Conservation (phyloP, 2,113 vertebrate species). For the Burhinus bistriatus region DNA sequence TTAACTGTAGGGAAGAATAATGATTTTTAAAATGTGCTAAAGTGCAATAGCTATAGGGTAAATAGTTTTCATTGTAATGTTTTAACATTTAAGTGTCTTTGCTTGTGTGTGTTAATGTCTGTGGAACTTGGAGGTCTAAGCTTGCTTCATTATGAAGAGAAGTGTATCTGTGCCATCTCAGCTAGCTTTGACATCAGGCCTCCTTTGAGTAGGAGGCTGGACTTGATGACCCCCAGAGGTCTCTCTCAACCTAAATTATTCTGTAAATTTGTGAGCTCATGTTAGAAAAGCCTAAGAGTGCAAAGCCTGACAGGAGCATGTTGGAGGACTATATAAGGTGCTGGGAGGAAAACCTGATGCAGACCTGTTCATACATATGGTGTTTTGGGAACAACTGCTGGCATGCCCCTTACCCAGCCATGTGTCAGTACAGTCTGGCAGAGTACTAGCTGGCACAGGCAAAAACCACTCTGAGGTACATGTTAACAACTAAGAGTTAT, state of each 20-base stretch:
- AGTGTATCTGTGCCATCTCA: background rate
- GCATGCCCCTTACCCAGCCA: background rate
- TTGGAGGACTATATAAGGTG: background rate
- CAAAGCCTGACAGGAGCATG: background rate
- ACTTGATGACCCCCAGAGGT: accelerated
- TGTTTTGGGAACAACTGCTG: background rate
- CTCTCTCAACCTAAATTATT: background rate
- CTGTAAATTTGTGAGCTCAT: background rate
- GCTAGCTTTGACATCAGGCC: background rate
- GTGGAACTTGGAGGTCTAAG: background rate
- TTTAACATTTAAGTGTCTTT: background rate
- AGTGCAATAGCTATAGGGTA: background rate
- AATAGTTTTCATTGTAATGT: background rate
- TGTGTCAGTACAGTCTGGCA: background rate
- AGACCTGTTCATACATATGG: background rate
- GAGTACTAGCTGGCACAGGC: background rate
- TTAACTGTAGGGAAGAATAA: background rate
- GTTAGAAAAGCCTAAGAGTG: background rate
- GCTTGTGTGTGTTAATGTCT: background rate
- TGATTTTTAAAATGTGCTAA: background rate
- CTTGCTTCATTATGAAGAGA: background rate
- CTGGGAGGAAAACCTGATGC: background rate
- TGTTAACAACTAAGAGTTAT: background rate
- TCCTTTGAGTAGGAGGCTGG: background rate
- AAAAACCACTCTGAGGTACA: background rate